Conservation (phyloP, 1,140 invertebrate species). For the Drosophila repleta region DNA sequence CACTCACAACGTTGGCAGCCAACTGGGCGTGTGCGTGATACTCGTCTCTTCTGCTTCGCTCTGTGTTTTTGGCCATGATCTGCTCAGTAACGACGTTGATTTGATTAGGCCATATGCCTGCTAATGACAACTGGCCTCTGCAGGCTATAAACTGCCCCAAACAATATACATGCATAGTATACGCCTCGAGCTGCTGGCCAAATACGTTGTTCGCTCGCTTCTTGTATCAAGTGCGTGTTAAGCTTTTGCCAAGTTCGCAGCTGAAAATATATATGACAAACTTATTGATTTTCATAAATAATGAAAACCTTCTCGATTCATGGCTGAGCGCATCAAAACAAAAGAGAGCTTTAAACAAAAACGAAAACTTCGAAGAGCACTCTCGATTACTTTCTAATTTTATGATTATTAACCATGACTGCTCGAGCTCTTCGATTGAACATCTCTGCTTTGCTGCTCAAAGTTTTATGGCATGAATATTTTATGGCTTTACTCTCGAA, state of each 20-base stretch:
- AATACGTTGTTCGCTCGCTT: slow-evolving; percentile 26
- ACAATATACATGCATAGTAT: neutral
- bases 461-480: too few species aligned
- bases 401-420: slow-evolving; percentile 7
- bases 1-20: slow-evolving; percentile 19
- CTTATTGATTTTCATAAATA: slow-evolving; percentile 21
- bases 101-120: slow-evolving; percentile 54
- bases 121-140: slow-evolving; percentile 41
- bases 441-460: neutral
- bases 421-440: neutral
- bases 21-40: slow-evolving; percentile 45
- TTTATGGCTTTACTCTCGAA: too few species aligned
- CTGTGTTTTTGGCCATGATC: slow-evolving; percentile 8
- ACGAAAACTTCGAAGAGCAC: neutral
- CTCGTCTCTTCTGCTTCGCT: slow-evolving; percentile 2
- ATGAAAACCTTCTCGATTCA: slow-evolving; percentile 9
- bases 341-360: slow-evolving; percentile 9
- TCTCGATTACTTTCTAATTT: slow-evolving; percentile 17
- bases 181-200: neutral
- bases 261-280: neutral
- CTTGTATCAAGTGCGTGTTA: slow-evolving; percentile 4
- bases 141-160: neutral
- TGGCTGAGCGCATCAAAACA: slow-evolving; percentile 15
- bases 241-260: neutral
- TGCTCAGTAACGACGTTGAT: slow-evolving; percentile 32